phyloP scores from a whole-genome alignment of 2,113 vertebrate genomes.

The Archilochus colubris region DNA sequence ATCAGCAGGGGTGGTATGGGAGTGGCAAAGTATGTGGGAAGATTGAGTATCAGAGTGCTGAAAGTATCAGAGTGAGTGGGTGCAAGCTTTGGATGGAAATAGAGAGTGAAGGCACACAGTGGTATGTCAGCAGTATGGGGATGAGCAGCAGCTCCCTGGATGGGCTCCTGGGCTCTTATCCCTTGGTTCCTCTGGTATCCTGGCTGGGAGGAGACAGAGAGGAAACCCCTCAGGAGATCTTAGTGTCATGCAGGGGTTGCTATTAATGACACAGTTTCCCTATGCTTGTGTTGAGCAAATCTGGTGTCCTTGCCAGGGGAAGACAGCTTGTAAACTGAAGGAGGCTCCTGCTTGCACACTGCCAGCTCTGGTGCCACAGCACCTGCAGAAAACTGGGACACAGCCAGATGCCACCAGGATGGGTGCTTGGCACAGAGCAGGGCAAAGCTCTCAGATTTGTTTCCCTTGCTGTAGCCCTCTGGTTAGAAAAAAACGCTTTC shows the following conservation, averaged over 20 bases:
- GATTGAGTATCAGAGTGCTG: background rate
- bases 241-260: background rate
- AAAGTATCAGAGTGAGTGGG: background rate
- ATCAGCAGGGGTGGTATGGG: background rate
- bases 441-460: accelerated
- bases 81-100: background rate
- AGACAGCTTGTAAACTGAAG: background rate
- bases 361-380: background rate
- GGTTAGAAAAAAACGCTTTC: constrained; percentile 54
- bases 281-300: background rate
- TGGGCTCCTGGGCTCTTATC: background rate
- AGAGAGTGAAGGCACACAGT: background rate
- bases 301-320: background rate
- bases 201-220: background rate
- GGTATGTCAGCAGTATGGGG: background rate
- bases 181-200: background rate
- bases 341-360: background rate
- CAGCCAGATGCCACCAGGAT: background rate
- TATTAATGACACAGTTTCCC: constrained; percentile 42
- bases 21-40: background rate
- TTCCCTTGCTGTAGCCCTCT: background rate
- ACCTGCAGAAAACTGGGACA: background rate
- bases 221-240: background rate
- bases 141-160: background rate
- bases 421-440: background rate